These are phyloP conservation scores for Phymatocera aterrima DNA, from an alignment of 2,888 invertebrate species.

Conservation along the genomic window DNA sequence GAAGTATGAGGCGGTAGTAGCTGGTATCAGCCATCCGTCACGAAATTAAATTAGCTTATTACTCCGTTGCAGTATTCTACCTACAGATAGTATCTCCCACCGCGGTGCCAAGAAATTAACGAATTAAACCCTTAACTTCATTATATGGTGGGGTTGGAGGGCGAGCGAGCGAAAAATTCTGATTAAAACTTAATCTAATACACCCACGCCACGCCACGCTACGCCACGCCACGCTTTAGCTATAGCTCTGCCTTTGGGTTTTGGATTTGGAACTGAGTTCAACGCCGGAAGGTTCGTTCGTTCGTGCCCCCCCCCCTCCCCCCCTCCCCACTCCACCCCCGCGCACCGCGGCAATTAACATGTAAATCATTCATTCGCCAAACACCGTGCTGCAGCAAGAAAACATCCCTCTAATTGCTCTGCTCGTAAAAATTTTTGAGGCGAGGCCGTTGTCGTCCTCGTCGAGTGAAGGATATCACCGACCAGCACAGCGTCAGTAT, in stretches of 20 bases:
- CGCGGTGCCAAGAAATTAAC: slow-evolving; percentile 61
- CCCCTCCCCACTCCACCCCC: background rate
- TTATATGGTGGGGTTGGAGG: slow-evolving; percentile 52
- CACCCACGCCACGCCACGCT: slow-evolving; percentile 18
- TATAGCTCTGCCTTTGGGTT: background rate
- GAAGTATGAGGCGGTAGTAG: too few relatives aligned
- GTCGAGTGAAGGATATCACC: too few relatives aligned
- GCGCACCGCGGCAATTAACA: slow-evolving; percentile 6
- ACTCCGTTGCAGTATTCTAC: slow-evolving; percentile 56
- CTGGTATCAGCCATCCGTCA: too few relatives aligned
- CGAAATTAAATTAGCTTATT: slow-evolving; percentile 55
- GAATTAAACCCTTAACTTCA: slow-evolving; percentile 67
- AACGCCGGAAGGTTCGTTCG: background rate
- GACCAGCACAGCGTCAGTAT: too few relatives aligned
- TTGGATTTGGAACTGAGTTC: background rate
- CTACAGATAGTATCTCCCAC: background rate
- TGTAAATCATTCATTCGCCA: slow-evolving; percentile 38
- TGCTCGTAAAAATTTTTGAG: background rate
- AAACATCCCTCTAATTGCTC: slow-evolving; percentile 24
- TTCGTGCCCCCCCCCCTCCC: background rate
- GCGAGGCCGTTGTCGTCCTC: background rate
- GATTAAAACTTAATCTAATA: slow-evolving; percentile 69
- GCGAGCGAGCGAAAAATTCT: slow-evolving; percentile 54
- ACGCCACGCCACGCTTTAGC: background rate
- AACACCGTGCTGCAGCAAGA: slow-evolving; percentile 16